Evolutionary conservation across 2,113 vertebrate genomes (phyloP), one percentile per base, ranked within the genome.

Genomic region (Nothobranchius furzeri): DNA sequence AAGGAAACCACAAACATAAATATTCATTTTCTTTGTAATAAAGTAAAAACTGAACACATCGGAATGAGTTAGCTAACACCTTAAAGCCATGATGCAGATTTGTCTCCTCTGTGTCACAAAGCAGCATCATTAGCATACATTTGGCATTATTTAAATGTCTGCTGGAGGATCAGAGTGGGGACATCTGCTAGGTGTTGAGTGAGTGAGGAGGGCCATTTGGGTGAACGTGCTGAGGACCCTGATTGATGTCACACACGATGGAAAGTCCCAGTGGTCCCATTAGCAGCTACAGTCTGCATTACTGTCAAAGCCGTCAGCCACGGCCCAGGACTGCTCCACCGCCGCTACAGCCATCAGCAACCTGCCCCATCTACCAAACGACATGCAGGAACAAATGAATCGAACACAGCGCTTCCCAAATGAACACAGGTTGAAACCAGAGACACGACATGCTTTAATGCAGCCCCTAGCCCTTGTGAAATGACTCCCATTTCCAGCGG

Each of bases 171-270:
- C 80, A 70, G 77, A 84, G 68, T 20, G 36, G 53, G 70, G 84
- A 87, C 87, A 90, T 90, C 88, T 91, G 88, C 85, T 90, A 46
- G 60, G 85, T 82, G 87, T 87, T 89, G 87, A 90, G 79, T 91
- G 85, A 89, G 78, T 69, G 72, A 83, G 82, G 74, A 82, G 78
- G 81, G 74, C 84, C 85, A 84, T 86, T 87, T 85, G 78, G 83
- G 71, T 61, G 78, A 83, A 81, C n/a, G 46, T 12, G 75, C 64
- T 57, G 76, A 81, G 75, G 79, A 79, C 79, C 75, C 75, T 88
- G 89, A 91, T 86, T 90, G 90, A 93, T 90, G 88, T 83, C 54
- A 60, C 81, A 68, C 80, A 71, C 86, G 71, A 73, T 68, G 30
- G 60, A 66, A 55, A 72, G 84, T 92, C 91, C 90, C 90, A 60